A percentile compares a stretch with the other conserved stretches of the same genome.
These are phyloP conservation scores for Paedocypris sp. DNA, from an alignment of 2,113 vertebrate species.

Conservation along the genomic window DNA sequence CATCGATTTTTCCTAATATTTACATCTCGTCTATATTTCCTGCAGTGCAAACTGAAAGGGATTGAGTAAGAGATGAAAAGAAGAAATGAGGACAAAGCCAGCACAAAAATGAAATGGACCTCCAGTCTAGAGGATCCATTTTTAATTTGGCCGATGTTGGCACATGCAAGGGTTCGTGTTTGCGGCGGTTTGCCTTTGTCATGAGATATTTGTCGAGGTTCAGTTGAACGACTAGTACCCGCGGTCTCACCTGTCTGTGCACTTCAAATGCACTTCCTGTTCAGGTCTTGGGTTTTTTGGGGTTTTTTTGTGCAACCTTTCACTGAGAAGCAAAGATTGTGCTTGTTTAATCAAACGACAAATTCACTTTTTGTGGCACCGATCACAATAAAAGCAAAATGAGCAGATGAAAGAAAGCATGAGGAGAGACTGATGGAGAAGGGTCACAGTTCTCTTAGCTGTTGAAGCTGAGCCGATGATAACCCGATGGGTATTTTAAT, in stretches of 20 bases:
- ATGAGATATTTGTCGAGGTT: neutral
- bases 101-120: slow-evolving; percentile 25
- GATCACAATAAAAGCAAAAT: neutral
- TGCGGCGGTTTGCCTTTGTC: neutral
- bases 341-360: neutral
- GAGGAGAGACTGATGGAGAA: neutral
- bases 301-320: neutral
- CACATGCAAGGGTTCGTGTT: slow-evolving; percentile 2
- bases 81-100: neutral
- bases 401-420: neutral
- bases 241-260: neutral
- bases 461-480: slow-evolving; percentile 3
- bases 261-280: neutral
- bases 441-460: slow-evolving; percentile 1
- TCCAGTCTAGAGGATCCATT: slow-evolving; percentile 40
- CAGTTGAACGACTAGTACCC: slow-evolving; percentile 6
- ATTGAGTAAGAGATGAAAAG: slow-evolving; percentile 3
- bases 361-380: neutral
- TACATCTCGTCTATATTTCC: slow-evolving; percentile 23
- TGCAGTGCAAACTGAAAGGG: neutral
- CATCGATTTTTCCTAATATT: no score
- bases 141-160: slow-evolving; percentile 41
- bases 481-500: slow-evolving; percentile 14
- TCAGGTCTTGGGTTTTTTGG: no score
- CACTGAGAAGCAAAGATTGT: neutral